These are phyloP conservation scores for Cossypha niveicapilla DNA, from an alignment of 2,797 vertebrate genomes.

Conservation along the genomic window DNA sequence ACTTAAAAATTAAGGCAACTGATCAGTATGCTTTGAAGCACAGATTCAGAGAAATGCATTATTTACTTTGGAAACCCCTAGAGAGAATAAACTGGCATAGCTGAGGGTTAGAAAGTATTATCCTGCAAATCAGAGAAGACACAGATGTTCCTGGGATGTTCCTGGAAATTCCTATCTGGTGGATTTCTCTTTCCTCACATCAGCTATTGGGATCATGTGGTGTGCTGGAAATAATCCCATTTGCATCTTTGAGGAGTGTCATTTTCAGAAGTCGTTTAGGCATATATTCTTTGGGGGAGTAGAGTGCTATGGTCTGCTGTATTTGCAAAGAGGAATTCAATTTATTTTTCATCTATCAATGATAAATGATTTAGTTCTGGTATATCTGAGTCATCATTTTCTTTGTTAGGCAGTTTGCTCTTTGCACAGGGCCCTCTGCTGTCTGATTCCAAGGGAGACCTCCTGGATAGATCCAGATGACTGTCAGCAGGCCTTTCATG, in stretches of 20 bases:
- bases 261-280: background rate
- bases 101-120: background rate
- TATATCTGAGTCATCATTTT: background rate
- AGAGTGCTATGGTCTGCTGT: background rate
- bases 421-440: background rate
- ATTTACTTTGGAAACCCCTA: background rate
- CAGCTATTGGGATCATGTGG: background rate
- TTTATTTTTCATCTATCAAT: background rate
- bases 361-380: background rate
- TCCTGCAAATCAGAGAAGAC: background rate
- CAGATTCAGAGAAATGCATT: background rate
- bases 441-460: rapidly evolving
- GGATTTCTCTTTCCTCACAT: background rate
- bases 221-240: background rate
- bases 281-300: background rate
- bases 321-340: background rate
- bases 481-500: background rate
- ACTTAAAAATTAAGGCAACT: background rate
- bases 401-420: background rate
- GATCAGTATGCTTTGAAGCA: background rate
- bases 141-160: background rate
- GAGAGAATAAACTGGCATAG: background rate
- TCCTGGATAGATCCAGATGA: background rate
- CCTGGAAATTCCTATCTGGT: background rate
- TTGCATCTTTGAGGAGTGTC: background rate